These are phyloP conservation scores for Bufo gargarizans DNA, from an alignment of 2,113 vertebrate species.

Conservation along the genomic window DNA sequence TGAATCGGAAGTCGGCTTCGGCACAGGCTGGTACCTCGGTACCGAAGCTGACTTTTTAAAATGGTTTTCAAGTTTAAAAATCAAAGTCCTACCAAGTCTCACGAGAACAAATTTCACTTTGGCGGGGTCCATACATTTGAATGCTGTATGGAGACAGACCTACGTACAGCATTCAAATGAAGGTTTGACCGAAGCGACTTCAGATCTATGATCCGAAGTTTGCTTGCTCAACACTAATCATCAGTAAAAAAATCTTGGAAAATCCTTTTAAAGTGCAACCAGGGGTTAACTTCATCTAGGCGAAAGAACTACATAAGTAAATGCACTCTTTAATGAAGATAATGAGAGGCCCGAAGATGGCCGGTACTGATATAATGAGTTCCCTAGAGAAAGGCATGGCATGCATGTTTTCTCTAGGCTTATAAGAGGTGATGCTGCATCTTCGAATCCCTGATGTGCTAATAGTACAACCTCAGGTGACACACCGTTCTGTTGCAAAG, in stretches of 20 bases:
- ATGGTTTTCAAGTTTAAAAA: too few species aligned
- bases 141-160: too few species aligned
- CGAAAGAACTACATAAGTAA: neutral
- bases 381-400: neutral
- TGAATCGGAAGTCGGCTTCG: too few species aligned
- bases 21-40: too few species aligned
- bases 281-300: neutral
- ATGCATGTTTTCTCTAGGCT: neutral
- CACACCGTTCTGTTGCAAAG: neutral
- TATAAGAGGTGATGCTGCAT: neutral
- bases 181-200: too few species aligned
- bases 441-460: slow-evolving; percentile 15
- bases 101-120: too few species aligned
- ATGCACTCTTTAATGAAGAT: slow-evolving; percentile 22
- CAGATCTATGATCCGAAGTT: too few species aligned
- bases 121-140: neutral
- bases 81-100: too few species aligned
- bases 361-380: slow-evolving; percentile 40
- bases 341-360: neutral
- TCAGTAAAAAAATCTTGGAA: too few species aligned
- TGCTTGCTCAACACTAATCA: too few species aligned
- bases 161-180: too few species aligned
- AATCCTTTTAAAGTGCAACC: neutral
- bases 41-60: too few species aligned
- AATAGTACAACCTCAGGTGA: slow-evolving; percentile 9